These are phyloP conservation scores for Neoseiulus cucumeris DNA, from an alignment of 1,140 invertebrate species.

Conservation along the genomic window DNA sequence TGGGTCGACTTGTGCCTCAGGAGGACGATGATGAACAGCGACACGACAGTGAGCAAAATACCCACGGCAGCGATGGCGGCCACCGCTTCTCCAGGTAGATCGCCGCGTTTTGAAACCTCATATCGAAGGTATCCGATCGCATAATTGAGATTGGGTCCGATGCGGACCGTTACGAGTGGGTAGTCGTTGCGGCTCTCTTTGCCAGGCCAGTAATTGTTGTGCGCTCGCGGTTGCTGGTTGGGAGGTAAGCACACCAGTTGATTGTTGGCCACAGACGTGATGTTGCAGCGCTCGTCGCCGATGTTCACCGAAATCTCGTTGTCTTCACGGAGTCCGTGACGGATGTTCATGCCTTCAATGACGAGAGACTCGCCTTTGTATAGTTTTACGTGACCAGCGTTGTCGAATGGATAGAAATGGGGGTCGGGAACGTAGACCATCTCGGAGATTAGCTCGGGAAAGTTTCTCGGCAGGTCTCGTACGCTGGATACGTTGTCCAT, in stretches of 20 bases:
- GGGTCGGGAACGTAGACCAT: conserved; percentile 82
- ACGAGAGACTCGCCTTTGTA: conserved; percentile 87
- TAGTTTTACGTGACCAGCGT: conserved; percentile 40
- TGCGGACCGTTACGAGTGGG: conserved; percentile 58
- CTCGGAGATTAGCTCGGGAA: conserved; percentile 49
- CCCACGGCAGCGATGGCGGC: conserved; percentile 61
- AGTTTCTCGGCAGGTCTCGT: conserved; percentile 64
- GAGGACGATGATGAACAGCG: conserved; percentile 62
- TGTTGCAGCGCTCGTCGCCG: conserved; percentile 64
- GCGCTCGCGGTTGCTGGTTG: conserved; percentile 47
- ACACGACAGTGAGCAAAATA: conserved; percentile 56
- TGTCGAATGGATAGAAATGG: conserved; percentile 48
- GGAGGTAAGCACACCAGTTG: conserved; percentile 78
- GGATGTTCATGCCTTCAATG: conserved; percentile 80
- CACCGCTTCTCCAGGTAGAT: conserved; percentile 58
- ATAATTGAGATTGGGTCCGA: conserved; percentile 64
- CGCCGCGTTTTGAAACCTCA: conserved; percentile 58
- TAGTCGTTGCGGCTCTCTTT: conserved; percentile 46
- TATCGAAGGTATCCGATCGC: conserved; percentile 66
- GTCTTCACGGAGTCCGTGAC: conserved; percentile 62
- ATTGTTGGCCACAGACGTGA: conserved; percentile 65
- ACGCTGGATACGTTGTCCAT: conserved; percentile 88
- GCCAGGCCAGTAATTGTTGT: conserved; percentile 58
- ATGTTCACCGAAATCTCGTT: conserved; percentile 82
- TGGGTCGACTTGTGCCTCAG: conserved; percentile 79